phyloP scores from a whole-genome alignment of 2,888 invertebrate genomes.

The Chironomus tentans region DNA sequence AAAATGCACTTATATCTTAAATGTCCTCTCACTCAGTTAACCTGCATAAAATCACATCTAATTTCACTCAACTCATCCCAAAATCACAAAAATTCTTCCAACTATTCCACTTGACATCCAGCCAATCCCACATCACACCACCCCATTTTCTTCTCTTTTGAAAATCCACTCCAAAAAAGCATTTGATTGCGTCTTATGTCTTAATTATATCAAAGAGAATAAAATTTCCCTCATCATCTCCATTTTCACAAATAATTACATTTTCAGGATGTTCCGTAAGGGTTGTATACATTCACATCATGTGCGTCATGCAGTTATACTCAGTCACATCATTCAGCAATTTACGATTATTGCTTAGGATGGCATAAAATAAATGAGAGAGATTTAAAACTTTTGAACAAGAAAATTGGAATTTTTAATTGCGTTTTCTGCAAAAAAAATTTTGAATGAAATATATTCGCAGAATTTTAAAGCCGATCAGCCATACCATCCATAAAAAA shows the following conservation, averaged over 20 bases:
- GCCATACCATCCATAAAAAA: not conserved
- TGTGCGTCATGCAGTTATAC: too few relatives aligned
- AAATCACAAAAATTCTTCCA: too few relatives aligned
- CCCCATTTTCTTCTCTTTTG: too few relatives aligned
- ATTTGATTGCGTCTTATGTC: constrained; percentile 13
- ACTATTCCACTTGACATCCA: too few relatives aligned
- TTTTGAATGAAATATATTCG: not conserved
- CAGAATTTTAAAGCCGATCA: not conserved
- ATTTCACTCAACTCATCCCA: not conserved
- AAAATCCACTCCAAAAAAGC: too few relatives aligned
- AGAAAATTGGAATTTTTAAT: not conserved
- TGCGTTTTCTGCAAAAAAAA: too few relatives aligned
- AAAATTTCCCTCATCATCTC: too few relatives aligned
- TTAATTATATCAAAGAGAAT: constrained; percentile 21
- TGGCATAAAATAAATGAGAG: too few relatives aligned
- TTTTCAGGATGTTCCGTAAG: not conserved
- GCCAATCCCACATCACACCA: too few relatives aligned
- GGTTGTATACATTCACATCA: not conserved
- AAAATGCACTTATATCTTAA: too few relatives aligned
- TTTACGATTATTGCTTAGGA: not conserved
- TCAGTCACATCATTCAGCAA: not conserved
- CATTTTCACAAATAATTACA: not conserved
- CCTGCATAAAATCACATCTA: not conserved
- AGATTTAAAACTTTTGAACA: not conserved
- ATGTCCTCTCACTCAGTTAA: not conserved